Evolutionary conservation across 1,140 invertebrate genomes (phyloP).

Genomic region (Bombyx mori): DNA sequence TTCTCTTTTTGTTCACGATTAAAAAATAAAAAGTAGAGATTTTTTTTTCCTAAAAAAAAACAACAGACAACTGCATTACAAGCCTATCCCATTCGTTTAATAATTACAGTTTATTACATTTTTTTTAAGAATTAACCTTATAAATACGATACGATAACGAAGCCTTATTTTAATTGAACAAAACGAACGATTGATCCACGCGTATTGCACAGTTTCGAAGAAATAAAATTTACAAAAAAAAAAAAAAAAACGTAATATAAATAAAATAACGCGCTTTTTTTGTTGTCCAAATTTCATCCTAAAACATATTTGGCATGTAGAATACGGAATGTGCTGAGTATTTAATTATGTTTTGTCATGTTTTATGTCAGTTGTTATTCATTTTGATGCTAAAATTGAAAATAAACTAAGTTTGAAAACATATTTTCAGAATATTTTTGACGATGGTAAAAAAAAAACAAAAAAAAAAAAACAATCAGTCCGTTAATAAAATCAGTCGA

Average conservation of each 20-base stretch:
- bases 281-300: slow-evolving; percentile 18
- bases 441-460: no score
- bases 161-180: slow-evolving; percentile 29
- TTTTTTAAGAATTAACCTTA: slow-evolving; percentile 48
- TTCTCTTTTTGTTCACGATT: slow-evolving; percentile 40
- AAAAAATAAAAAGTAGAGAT: slow-evolving; percentile 28
- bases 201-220: slow-evolving; percentile 62
- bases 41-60: slow-evolving; percentile 31
- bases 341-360: slow-evolving; percentile 28
- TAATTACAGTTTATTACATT: slow-evolving; percentile 66
- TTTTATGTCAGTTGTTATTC: no score
- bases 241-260: slow-evolving; percentile 5
- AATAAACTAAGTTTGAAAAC: no score
- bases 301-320: slow-evolving; percentile 28
- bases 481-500: no score
- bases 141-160: slow-evolving; percentile 57
- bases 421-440: no score
- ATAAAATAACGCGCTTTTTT: slow-evolving; percentile 2
- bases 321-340: slow-evolving; percentile 38
- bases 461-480: no score
- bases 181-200: slow-evolving; percentile 46
- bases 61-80: slow-evolving; percentile 54
- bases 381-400: no score
- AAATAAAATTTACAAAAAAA: slow-evolving; percentile 50
- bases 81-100: slow-evolving; percentile 52